phyloP scores from a whole-genome alignment of 1,140 invertebrate species.

The Condylostylus longicornis region DNA sequence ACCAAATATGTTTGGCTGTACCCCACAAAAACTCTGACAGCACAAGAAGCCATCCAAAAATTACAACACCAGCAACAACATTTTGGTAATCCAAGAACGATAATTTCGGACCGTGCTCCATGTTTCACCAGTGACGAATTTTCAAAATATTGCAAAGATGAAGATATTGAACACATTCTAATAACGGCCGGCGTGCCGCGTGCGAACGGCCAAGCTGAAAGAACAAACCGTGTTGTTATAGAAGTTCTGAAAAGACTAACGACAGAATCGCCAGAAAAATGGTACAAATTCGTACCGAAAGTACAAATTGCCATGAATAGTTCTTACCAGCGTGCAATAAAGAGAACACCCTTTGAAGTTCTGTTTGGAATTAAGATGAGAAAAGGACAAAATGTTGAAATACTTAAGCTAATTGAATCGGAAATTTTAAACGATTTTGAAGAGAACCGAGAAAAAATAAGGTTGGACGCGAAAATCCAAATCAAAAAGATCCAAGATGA shows the following conservation, averaged over 20 bases:
- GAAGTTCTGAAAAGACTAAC: not conserved
- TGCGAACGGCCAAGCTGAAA: constrained; percentile 22
- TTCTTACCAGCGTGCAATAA: not conserved
- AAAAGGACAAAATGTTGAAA: not conserved
- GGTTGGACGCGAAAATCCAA: too few species aligned
- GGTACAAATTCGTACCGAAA: constrained; percentile 3
- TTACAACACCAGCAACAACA: constrained; percentile 13
- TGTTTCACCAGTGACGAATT: constrained; percentile 14
- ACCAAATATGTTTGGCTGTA: constrained; percentile 25
- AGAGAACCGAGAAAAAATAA: too few species aligned
- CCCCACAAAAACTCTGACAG: constrained; percentile 9
- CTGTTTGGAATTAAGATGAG: constrained; percentile 4
- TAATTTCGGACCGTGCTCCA: constrained; percentile 3
- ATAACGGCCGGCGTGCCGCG: constrained; percentile 20
- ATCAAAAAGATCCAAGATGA: too few species aligned
- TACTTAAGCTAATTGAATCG: not conserved
- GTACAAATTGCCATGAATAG: constrained; percentile 7
- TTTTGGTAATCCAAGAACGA: constrained; percentile 20
- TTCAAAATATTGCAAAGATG: constrained; percentile 18
- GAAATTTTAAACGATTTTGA: not conserved
- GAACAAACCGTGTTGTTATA: constrained; percentile 1
- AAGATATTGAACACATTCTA: constrained; percentile 12
- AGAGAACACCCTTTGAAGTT: constrained; percentile 6
- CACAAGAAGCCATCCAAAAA: constrained; percentile 15
- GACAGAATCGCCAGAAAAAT: constrained; percentile 2